These are phyloP conservation scores for Gila orcuttii DNA, from an alignment of 2,113 vertebrate species.

Conservation along the genomic window DNA sequence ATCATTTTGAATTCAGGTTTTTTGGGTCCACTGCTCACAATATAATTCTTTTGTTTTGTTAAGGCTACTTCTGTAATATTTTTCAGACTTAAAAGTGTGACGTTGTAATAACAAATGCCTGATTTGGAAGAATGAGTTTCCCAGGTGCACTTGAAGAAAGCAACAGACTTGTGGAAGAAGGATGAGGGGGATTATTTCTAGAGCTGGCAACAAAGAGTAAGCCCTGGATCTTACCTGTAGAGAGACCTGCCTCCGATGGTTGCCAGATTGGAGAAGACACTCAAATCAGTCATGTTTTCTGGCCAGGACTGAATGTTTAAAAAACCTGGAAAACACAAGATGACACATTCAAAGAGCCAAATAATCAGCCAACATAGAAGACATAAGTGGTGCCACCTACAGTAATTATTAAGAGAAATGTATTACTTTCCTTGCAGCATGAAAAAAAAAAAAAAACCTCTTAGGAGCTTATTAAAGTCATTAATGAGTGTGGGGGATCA, in stretches of 20 bases:
- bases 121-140: background rate
- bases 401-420: background rate
- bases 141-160: background rate
- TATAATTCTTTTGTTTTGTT: too few relatives aligned
- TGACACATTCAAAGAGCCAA: constrained; percentile 18
- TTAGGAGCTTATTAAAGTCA: background rate
- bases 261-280: constrained; percentile 94
- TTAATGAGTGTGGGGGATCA: background rate
- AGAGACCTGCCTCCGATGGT: constrained; percentile 93
- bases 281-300: constrained; percentile 95
- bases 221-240: constrained; percentile 83
- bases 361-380: background rate
- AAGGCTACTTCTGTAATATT: too few relatives aligned
- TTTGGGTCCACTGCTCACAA: too few relatives aligned
- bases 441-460: too few relatives aligned
- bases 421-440: background rate
- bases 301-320: constrained; percentile 99
- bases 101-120: background rate
- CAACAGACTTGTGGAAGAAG: background rate
- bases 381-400: background rate
- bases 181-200: background rate
- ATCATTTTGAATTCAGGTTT: background rate
- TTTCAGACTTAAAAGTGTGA: background rate
- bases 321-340: constrained; percentile 78
- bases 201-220: background rate